Base-by-base conservation (phyloP, 23 tunicate genomes). In the Oikopleura vanhoeffeni region DNA sequence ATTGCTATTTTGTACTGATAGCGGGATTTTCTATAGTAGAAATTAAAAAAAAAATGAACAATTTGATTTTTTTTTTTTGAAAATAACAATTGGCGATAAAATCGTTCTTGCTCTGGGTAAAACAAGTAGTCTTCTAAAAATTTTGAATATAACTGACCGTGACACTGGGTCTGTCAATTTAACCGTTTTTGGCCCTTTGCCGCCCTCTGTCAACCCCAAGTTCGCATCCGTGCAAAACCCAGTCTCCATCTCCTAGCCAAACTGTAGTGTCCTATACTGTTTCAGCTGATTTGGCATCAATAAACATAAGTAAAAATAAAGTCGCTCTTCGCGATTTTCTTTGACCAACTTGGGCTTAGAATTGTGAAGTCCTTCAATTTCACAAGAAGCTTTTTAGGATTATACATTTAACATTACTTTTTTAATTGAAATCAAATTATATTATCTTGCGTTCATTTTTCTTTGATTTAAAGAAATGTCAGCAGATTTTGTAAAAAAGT, bases 161-260 rank as follows among this genome's bases (percentile, higher is more conserved):
- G n/a, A n/a, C n/a, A n/a, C n/a, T n/a, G n/a, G n/a, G n/a, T n/a
- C n/a, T n/a, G n/a, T n/a, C n/a, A n/a, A n/a, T n/a, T n/a, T n/a
- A n/a, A n/a, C n/a, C n/a, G n/a, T 71, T 71, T 71, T 24, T 18
- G 38, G 3, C 79, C 79, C 36, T 38, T 33, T 30, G 27, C 36
- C 2, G 35, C 34, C 27, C 32, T 38, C 2, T 33, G 27, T 71
- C 32, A 38, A 18, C 79, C 79, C 27, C 32, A 71, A 71, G 79
- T 71, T 13, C 3, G 3, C 4, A 18, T 38, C 2, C 36, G 79
- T 28, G 79, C 79, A 18, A 71, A 13, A 13, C 79, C 38, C 27
- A n/a, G n/a, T 33, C 79, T 2, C 79, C 79, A 32, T 71, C 79
- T 18, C 79, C 79, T 2, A 71, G 38, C 79, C 79, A 71, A 2